Conservation (phyloP, 2,113 vertebrate genomes). For the Trochalopteron elliotii region DNA sequence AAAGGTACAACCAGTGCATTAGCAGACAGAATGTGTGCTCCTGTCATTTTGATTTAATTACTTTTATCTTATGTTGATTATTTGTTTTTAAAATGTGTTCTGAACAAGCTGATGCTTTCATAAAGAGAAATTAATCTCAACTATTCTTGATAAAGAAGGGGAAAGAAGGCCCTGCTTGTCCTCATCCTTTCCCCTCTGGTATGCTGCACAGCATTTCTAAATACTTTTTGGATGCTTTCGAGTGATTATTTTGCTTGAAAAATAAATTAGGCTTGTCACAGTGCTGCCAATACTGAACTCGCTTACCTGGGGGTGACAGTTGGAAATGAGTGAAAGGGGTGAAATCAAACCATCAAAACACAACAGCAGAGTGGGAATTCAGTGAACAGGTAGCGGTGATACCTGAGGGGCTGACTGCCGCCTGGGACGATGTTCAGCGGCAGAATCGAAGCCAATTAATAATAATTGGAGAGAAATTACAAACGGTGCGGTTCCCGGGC, state of each 20-base stretch:
- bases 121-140: background rate
- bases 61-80: background rate
- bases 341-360: background rate
- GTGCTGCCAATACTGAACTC: background rate
- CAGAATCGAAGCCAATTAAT: background rate
- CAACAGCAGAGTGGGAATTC: fast-evolving
- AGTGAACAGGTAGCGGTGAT: background rate
- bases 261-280: background rate
- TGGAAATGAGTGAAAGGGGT: background rate
- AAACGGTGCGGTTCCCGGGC: background rate
- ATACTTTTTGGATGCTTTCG: background rate
- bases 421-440: fast-evolving
- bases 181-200: background rate
- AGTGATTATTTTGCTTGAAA: background rate
- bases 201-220: background rate
- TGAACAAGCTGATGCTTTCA: background rate
- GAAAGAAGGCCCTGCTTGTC: background rate
- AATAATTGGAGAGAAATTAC: too few species aligned
- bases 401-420: fast-evolving
- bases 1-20: conserved; percentile 94
- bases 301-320: fast-evolving
- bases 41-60: background rate
- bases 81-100: background rate
- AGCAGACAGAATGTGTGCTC: conserved; percentile 6
- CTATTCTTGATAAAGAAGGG: background rate